Base-by-base conservation (phyloP, 30 jellyfish, hydroid and myxozoan species). In the Phacellophora camtschatica region DNA sequence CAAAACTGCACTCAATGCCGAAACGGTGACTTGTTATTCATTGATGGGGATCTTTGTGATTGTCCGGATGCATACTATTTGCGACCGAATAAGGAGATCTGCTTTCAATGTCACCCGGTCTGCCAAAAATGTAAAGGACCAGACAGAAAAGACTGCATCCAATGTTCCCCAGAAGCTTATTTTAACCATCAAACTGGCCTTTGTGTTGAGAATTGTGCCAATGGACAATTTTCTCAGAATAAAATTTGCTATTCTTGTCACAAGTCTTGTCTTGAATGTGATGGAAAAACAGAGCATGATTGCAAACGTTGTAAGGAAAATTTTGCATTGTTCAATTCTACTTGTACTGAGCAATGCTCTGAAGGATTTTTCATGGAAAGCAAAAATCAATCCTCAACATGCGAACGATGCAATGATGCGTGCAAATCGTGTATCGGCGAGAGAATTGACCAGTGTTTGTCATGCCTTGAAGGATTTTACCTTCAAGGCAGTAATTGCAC, bases 161-260 rank as follows among this genome's bases (percentile, higher is more conserved):
- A 51, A 8, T 84, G 95, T 64, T 35, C 77, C 10, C 55, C 43
- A 23, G 88, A 42, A n/a, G 34, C 27, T 48, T 80, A 20, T 16
- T 34, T 63, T 16, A 77, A 80, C 29, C 46, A 19, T 35, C 63
- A 8, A 11, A 20, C 42, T 30, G 37, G 36, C 41, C 20, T 6
- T 77, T 80, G 91, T 49, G 10, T 59, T 15, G 32, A 28, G 27
- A 39, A 24, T 12, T 80, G 91, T 29, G 27, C 72, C 30, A 23
- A 57, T 0, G 79, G 73, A 36, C 45, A 71, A 18, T 80, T 35
- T 33, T 64, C 62, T 6, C 12, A 25, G 28, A 58, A 54, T 46
- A 55, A 46, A 66, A 77, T 46, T 8, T 94, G 99, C 71, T 37
- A 37, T 7, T 54, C 48, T 19, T 94, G 99, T 50, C 95, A 86